phyloP scores from a whole-genome alignment of 2,888 invertebrate genomes.

The Meloe dianella region DNA sequence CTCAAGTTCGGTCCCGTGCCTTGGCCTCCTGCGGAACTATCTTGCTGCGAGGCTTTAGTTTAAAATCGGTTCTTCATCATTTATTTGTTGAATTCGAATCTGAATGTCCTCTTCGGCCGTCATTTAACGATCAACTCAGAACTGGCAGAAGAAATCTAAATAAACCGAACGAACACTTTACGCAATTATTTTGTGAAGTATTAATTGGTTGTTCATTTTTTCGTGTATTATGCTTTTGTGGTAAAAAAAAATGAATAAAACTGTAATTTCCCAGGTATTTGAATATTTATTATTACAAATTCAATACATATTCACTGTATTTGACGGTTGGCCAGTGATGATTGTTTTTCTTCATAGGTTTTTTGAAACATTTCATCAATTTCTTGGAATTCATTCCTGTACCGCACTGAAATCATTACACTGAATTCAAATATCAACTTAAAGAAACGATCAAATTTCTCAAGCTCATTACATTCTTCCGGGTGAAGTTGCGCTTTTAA shows the following conservation, averaged over 20 bases:
- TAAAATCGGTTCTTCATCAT: too few relatives aligned
- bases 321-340: background rate
- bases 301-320: background rate
- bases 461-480: background rate
- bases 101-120: too few relatives aligned
- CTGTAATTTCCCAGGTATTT: background rate
- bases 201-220: conserved; percentile 10
- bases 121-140: too few relatives aligned
- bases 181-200: conserved; percentile 70
- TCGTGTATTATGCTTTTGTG: background rate
- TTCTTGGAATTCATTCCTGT: background rate
- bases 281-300: background rate
- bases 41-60: too few relatives aligned
- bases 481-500: background rate
- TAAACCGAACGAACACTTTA: conserved; percentile 69
- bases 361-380: background rate
- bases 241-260: background rate
- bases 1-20: too few relatives aligned
- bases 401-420: background rate
- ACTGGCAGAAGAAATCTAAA: conserved; percentile 66
- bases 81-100: too few relatives aligned
- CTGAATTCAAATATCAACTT: background rate
- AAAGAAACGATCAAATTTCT: background rate
- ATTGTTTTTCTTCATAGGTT: background rate
- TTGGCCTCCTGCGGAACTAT: too few relatives aligned